Conservation (phyloP, 2,888 invertebrate species). For the Caenorhabditis afra region DNA sequence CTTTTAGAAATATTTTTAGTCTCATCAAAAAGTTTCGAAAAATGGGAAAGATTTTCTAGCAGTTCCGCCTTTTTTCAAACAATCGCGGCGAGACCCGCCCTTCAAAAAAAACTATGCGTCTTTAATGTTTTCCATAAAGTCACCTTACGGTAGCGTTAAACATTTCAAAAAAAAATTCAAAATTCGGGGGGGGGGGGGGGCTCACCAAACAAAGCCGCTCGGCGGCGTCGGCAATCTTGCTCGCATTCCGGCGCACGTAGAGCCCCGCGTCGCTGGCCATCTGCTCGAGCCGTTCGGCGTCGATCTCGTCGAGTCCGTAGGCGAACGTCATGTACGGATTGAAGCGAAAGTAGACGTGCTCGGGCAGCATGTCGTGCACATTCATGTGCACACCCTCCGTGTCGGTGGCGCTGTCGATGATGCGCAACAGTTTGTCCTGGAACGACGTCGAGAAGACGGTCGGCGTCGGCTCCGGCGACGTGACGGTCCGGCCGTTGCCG, state of each 20-base stretch:
- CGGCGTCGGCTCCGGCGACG: constrained; percentile 67
- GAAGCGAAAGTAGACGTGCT: constrained; percentile 82
- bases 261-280: constrained; percentile 87
- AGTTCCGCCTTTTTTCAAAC: too few species aligned
- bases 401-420: constrained; percentile 90
- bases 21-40: too few species aligned
- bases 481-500: constrained; percentile 85
- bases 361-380: constrained; percentile 86
- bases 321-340: constrained; percentile 91
- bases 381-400: constrained; percentile 90
- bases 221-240: constrained; percentile 83
- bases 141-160: too few species aligned
- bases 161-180: too few species aligned
- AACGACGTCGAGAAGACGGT: constrained; percentile 62
- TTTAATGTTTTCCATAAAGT: too few species aligned
- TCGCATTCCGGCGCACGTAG: constrained; percentile 89
- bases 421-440: constrained; percentile 80
- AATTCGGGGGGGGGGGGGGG: neutral
- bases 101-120: too few species aligned
- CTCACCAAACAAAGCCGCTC: constrained; percentile 62
- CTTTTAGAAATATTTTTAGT: too few species aligned
- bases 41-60: too few species aligned
- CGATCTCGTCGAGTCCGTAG: constrained; percentile 88
- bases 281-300: constrained; percentile 85
- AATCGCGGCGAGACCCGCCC: too few species aligned